Conservation (phyloP, 2,888 invertebrate genomes). For the Acronicta alni region DNA sequence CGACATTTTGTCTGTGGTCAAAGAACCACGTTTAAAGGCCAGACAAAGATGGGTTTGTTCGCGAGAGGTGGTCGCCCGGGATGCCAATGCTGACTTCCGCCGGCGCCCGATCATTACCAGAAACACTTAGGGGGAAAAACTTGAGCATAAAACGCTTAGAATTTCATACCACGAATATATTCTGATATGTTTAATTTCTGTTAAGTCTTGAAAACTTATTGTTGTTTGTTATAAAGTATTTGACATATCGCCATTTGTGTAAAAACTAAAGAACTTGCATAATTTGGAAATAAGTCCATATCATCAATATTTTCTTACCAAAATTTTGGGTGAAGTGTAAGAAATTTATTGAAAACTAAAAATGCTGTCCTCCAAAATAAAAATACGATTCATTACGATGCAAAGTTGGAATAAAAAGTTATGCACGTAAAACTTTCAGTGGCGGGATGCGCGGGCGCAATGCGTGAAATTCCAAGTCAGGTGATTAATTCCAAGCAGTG, state of each 20-base stretch:
- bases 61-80: conserved; percentile 76
- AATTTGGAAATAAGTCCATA: conserved; percentile 24
- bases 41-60: conserved; percentile 73
- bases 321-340: conserved; percentile 6
- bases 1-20: conserved; percentile 23
- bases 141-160: conserved; percentile 34
- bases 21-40: conserved; percentile 44
- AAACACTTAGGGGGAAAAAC: conserved; percentile 73
- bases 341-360: conserved; percentile 9
- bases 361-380: conserved; percentile 15
- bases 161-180: conserved; percentile 29
- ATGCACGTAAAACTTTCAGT: conserved; percentile 56
- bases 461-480: conserved; percentile 63
- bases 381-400: conserved; percentile 43
- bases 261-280: conserved; percentile 1
- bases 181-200: conserved; percentile 13
- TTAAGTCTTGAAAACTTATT: conserved; percentile 3
- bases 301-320: not conserved
- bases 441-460: conserved; percentile 61
- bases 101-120: conserved; percentile 83
- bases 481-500: conserved; percentile 65
- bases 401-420: conserved; percentile 57
- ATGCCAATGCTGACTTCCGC: conserved; percentile 80
- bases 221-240: conserved; percentile 4
- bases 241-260: not conserved